Base-by-base conservation (phyloP, 2,113 vertebrate species). In the Bambusicola thoracicus region DNA sequence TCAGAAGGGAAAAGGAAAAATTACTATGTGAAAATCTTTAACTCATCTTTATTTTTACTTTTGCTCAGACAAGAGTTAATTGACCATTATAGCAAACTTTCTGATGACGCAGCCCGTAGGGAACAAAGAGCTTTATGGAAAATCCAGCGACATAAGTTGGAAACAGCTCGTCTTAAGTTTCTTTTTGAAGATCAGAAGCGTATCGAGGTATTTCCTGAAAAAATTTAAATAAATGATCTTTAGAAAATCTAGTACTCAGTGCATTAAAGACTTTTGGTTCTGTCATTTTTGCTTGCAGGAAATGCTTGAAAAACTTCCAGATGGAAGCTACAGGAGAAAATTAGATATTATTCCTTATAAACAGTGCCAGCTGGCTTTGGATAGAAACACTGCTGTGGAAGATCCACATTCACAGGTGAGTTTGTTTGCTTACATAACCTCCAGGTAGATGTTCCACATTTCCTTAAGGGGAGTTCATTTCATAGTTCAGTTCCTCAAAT, bases 71-170 rank as follows among this genome's bases (percentile, higher is more conserved):
- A 99, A 95, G 99, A 99, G 75, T 97, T 99, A 96, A 99, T 99
- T 40, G 98, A 98, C 48, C 99, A 98, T 92, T 99, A 99, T 53
- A 99, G 99, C 97, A 98, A 95, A 92, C 95, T 99, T 81, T 99
- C 99, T 19, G 98, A 99, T 86, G 99, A 99, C 65, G 99, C 99
- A 8, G 98, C 98, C 29, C 97, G 96, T 40, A 98, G 98, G 55
- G 99, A 99, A 46, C 98, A 98, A 63, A 98, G 97, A 94, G 98
- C 99, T 1, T 89, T 99, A 67, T 99, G 99, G 99, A 98, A 97
- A 86, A 97, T 98, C 49, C 98, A 99, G 97, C 97, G 99, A 81
- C 98, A 98, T 93, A 98, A 98, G 36, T 96, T 99, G 43, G 97
- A 98, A 34, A 96, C 98, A 18, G 97, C 96, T 1, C 98, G 99